Evolutionary conservation across 2,888 invertebrate genomes (phyloP).

Genomic region (Heliconius sara): DNA sequence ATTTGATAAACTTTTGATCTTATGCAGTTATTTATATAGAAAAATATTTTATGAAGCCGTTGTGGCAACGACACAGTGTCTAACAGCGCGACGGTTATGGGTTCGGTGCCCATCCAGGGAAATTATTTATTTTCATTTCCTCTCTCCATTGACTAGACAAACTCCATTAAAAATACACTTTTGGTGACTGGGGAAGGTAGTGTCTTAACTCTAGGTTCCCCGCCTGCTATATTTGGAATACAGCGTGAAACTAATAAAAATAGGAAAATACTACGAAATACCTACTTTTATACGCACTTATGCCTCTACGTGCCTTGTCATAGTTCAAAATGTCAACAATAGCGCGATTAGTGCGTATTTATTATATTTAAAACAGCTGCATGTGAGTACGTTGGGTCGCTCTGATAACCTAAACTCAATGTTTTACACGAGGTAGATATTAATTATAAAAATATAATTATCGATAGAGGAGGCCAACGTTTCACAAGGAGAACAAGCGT

Average conservation of each 20-base stretch:
- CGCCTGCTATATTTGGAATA: no score
- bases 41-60: conserved; percentile 27
- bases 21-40: conserved; percentile 25
- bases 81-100: not conserved
- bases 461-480: not conserved
- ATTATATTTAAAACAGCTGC: conserved; percentile 43
- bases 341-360: conserved; percentile 44
- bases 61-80: not conserved
- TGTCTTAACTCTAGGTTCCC: no score
- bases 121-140: not conserved
- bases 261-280: not conserved
- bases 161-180: no score
- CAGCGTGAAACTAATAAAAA: not conserved
- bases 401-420: conserved; percentile 60
- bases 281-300: not conserved
- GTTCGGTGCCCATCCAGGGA: rapidly evolving
- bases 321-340: conserved; percentile 36
- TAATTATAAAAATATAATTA: conserved; percentile 10
- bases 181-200: no score
- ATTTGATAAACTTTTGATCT: conserved; percentile 44
- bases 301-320: conserved; percentile 2
- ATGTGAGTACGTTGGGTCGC: conserved; percentile 38
- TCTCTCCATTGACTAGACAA: no score
- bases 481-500: not conserved
- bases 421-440: conserved; percentile 57